Evolutionary conservation across 2,113 vertebrate species (phyloP).

Genomic region (Etheostoma spectabile): DNA sequence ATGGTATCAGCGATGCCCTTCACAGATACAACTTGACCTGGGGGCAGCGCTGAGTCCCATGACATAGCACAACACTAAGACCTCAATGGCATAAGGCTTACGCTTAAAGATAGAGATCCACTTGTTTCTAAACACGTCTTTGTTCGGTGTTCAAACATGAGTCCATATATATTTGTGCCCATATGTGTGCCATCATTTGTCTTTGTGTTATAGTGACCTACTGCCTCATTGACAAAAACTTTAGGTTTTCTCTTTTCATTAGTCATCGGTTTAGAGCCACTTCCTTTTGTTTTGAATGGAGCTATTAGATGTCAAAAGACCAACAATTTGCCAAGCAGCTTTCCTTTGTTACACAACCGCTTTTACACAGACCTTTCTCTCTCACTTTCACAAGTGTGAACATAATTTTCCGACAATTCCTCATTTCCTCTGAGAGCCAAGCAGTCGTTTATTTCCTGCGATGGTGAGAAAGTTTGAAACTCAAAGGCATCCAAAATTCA

Average conservation of each 20-base stretch:
- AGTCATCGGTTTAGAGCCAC: constrained; percentile 51
- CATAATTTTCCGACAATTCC: constrained; percentile 35
- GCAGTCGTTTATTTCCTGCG: constrained; percentile 61
- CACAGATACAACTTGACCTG: constrained; percentile 71
- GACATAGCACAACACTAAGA: constrained; percentile 70
- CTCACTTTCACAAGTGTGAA: constrained; percentile 43
- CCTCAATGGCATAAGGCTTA: constrained; percentile 73
- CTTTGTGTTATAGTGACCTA: constrained; percentile 65
- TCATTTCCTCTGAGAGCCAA: constrained; percentile 69
- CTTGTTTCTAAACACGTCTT: constrained; percentile 68
- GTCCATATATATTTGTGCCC: constrained; percentile 38
- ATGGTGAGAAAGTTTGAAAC: constrained; percentile 64
- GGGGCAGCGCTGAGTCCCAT: constrained; percentile 62
- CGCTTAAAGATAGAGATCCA: constrained; percentile 60
- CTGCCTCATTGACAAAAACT: constrained; percentile 42
- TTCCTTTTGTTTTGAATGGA: constrained; percentile 40
- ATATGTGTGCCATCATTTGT: constrained; percentile 43
- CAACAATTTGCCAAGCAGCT: not conserved
- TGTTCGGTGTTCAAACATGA: constrained; percentile 48
- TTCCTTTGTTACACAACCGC: not conserved
- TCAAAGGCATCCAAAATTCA: constrained; percentile 45
- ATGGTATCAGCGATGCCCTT: constrained; percentile 72
- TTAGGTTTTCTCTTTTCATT: constrained; percentile 43
- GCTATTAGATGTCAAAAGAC: constrained; percentile 17
- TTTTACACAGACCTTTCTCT: constrained; percentile 3